Evolutionary conservation across 2,888 invertebrate species (phyloP), one percentile per base, ranked within the genome.

Genomic region (Apamea anceps): DNA sequence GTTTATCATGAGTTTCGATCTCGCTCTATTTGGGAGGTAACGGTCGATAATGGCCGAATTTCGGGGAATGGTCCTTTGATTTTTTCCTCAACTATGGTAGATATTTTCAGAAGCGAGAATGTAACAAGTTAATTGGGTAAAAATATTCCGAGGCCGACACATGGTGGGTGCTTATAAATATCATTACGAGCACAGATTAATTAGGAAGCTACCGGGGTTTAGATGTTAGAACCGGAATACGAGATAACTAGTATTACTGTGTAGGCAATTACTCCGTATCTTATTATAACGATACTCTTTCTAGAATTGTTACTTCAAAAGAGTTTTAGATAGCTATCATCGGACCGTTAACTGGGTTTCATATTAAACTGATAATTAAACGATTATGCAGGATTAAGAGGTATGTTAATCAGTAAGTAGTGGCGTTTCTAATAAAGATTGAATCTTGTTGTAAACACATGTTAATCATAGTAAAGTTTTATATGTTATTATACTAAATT

Each of bases 21-120:
- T 91, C 93, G 89, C 93, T 95, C 96, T 96, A 96, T 96, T 96
- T 96, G 96, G 96, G 97, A 95, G 97, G 96, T 96, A 96, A 93
- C 94, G 94, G 94, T 94, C 93, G 95, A 94, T 96, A 96, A 96
- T 95, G 95, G 95, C 90, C 94, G 93, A 94, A 94, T 95, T 96
- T 96, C 96, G 94, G 91, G 91, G 96, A 97, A 96, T 92, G 91
- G 88, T 89, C 88, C 90, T 93, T 93, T 92, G 92, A 93, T 93
- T 94, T 93, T 93, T 94, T 93, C 91, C 80, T 77, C 86, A 91
- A 91, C 91, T 92, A 91, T 89, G 87, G 92, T 91, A 93, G 92
- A 94, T 90, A 95, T 95, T 95, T 96, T 95, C 95, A 94, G 96
- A 95, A 96, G 96, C 96, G 95, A 95, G 95, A 96, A 95, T 96